Conservation (phyloP, 2,113 vertebrate species). For the Centropus bengalensis region DNA sequence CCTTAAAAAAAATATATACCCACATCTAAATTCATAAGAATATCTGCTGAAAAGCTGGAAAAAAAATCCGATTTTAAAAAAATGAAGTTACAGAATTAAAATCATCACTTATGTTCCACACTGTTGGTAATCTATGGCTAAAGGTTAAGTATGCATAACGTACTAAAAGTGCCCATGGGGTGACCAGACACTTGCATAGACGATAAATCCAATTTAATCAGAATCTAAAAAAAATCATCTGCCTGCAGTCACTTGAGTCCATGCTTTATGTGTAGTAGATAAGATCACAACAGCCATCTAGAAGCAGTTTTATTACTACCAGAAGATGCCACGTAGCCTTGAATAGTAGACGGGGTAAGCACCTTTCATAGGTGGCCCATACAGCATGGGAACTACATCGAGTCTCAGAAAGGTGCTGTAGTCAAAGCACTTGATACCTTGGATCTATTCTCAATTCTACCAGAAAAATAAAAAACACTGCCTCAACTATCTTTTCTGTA, state of each 20-base stretch:
- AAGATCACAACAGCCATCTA: background rate
- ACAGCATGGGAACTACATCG: background rate
- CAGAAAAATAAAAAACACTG: background rate
- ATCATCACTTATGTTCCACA: background rate
- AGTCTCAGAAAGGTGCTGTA: background rate
- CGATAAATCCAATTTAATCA: background rate
- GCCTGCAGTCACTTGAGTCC: background rate
- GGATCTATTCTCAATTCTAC: background rate
- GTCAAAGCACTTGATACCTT: background rate
- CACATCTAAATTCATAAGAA: background rate
- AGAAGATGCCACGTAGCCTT: background rate
- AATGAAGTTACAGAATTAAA: background rate
- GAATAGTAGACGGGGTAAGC: background rate
- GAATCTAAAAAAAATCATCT: background rate
- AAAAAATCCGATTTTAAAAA: background rate
- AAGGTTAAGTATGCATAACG: accelerated
- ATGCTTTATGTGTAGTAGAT: background rate
- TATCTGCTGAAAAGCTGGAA: background rate
- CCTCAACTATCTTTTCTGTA: background rate
- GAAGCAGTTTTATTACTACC: background rate
- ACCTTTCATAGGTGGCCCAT: background rate
- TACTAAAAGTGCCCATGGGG: background rate
- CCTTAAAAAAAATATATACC: background rate
- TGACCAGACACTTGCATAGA: background rate
- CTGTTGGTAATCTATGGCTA: background rate